Evolutionary conservation across 2,797 vertebrate species (phyloP), one percentile per base, ranked within the genome.

Genomic region (Periophthalmus magnuspinnatus): DNA sequence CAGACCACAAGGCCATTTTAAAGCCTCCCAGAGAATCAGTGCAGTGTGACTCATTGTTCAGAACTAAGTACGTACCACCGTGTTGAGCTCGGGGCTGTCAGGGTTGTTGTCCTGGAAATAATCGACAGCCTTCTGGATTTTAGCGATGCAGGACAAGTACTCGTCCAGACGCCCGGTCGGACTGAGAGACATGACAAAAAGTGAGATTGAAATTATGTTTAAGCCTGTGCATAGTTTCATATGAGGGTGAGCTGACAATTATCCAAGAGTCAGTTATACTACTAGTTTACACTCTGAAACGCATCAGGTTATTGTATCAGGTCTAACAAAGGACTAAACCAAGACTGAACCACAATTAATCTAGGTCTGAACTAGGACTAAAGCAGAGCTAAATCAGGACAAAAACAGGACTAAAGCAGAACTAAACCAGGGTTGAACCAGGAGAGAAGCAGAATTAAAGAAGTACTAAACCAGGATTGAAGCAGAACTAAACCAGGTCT

Each of bases 31-130:
- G n/a, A n/a, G n/a, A n/a, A n/a, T n/a, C n/a, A 28, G 28, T 28
- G 28, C 28, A 28, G 28, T 28, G 28, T 28, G 28, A 28, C 28
- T 28, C 28, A 3, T 28, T 28, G 32, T 11, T 5, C 58, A 21
- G 19, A 38, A 5, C 8, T 0, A 0, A 54, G 10, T 6, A 77
- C 86, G 81, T 93, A 99, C 97, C 95, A 99, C 97, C 34, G 96
- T 96, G 91, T 99, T 98, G 83, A 99, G 95, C 68, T 99, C 97
- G 0, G 97, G 97, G 72, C 97, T 98, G 91, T 99, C 97, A 0
- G 97, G 97, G 76, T 96, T 98, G 79, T 99, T 99, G 86, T 99
- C 97, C 82, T 99, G 97, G 80, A 99, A 99, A 70, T 98, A 99
- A 61, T 99, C 97, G 83, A 99, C 97, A 0, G 97, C 97, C 86